Evolutionary conservation across 37 sponge, comb jelly and placozoan genomes (phyloP).

Genomic region (Cladorhizidae sp.): DNA sequence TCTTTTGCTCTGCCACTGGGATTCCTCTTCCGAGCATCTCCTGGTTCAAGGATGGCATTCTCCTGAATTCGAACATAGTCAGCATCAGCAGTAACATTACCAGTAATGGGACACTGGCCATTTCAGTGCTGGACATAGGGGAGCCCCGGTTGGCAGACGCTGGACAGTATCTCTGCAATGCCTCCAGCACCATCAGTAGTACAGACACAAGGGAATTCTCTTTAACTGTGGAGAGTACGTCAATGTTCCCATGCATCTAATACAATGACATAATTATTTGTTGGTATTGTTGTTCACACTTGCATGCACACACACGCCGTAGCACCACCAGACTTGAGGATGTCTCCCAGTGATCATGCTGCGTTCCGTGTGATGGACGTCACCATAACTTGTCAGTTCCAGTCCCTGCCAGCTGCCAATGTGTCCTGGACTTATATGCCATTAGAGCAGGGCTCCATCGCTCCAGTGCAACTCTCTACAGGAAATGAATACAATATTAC

Average conservation of each 20-base stretch:
- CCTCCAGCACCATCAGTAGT: no score
- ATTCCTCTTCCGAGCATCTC: slow-evolving; percentile 18
- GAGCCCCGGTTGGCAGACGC: no score
- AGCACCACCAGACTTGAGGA: neutral
- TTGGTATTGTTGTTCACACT: neutral
- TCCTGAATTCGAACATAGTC: no score
- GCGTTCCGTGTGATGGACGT: neutral
- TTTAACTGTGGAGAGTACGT: no score
- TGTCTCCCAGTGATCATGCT: neutral
- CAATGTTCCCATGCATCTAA: no score
- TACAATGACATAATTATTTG: no score
- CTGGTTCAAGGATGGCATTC: slow-evolving; percentile 33
- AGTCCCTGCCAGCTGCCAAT: neutral
- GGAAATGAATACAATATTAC: neutral
- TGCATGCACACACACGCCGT: no score
- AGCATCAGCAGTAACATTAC: no score
- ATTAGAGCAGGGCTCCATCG: neutral
- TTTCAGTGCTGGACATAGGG: no score
- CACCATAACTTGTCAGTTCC: neutral
- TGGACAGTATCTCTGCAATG: no score
- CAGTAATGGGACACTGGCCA: no score
- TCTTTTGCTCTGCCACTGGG: slow-evolving; percentile 20
- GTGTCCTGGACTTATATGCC: neutral
- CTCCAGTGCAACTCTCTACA: neutral
- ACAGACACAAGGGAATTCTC: no score